Evolutionary conservation across 2,888 invertebrate genomes (phyloP).

Genomic region (Eledona agricola): DNA sequence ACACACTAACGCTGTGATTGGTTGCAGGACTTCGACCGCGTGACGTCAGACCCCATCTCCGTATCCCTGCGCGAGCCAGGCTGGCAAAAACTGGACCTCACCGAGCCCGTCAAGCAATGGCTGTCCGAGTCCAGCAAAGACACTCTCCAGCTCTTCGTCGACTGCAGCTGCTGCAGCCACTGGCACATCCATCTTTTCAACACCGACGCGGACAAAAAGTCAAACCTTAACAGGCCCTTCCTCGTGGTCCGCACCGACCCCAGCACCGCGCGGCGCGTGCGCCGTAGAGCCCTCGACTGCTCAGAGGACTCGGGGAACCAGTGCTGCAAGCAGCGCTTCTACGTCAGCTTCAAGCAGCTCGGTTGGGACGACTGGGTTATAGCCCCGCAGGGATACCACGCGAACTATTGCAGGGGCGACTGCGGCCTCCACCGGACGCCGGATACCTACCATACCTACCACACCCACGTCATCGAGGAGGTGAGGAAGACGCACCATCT

Average conservation of each 20-base stretch:
- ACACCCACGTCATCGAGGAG: slow-evolving; percentile 91
- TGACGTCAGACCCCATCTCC: slow-evolving; percentile 65
- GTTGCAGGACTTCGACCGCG: slow-evolving; percentile 67
- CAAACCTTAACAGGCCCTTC: slow-evolving; percentile 80
- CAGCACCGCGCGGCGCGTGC: slow-evolving; percentile 73
- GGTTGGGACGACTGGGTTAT: slow-evolving; percentile 97
- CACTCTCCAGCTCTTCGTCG: slow-evolving; percentile 80
- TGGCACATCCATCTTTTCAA: slow-evolving; percentile 73
- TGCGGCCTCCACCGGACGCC: slow-evolving; percentile 83
- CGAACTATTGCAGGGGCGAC: slow-evolving; percentile 92
- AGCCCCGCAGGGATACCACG: slow-evolving; percentile 72
- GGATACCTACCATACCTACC: slow-evolving; percentile 85
- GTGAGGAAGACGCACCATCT: slow-evolving; percentile 79
- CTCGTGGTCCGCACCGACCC: slow-evolving; percentile 82
- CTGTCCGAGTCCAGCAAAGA: slow-evolving; percentile 64
- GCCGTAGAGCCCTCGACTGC: slow-evolving; percentile 86
- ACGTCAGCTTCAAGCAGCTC: slow-evolving; percentile 88
- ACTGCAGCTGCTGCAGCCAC: slow-evolving; percentile 86
- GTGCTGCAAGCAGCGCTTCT: slow-evolving; percentile 90
- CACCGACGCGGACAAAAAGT: slow-evolving; percentile 49
- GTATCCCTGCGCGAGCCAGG: slow-evolving; percentile 68
- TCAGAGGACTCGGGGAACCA: slow-evolving; percentile 74
- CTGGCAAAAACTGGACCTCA: slow-evolving; percentile 89
- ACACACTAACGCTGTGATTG: slow-evolving; percentile 3
- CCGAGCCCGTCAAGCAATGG: slow-evolving; percentile 80